Evolutionary conservation across 2,113 vertebrate genomes (phyloP).

Genomic region (Bettongia penicillata): DNA sequence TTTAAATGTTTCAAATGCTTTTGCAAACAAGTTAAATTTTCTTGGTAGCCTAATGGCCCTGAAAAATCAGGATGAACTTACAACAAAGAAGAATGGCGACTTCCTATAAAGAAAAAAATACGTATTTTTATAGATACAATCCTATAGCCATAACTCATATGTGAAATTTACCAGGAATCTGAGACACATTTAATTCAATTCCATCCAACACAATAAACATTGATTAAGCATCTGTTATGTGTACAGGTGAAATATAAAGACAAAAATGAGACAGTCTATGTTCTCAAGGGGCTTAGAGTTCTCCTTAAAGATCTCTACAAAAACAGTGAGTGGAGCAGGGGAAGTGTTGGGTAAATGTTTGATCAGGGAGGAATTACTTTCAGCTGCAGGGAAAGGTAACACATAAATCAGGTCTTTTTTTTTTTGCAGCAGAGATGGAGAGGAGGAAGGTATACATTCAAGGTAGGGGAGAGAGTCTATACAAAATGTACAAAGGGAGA

Average conservation of each 20-base stretch:
- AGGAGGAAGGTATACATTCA: too few species aligned
- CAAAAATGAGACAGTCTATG: not conserved
- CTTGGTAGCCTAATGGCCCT: not conserved
- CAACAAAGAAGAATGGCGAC: not conserved
- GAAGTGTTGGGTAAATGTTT: not conserved
- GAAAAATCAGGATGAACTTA: not conserved
- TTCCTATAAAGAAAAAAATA: not conserved
- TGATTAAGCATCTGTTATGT: not conserved
- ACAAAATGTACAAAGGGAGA: not conserved
- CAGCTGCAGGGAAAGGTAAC: not conserved
- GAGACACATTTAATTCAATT: not conserved
- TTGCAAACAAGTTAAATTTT: not conserved
- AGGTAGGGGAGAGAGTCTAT: too few species aligned
- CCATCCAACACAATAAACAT: not conserved
- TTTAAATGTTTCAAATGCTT: constrained; percentile 37
- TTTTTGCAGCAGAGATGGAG: too few species aligned
- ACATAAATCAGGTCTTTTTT: not conserved
- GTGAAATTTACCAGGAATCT: not conserved
- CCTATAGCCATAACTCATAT: not conserved
- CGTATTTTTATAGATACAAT: not conserved
- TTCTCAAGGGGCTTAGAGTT: not conserved
- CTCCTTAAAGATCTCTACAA: not conserved
- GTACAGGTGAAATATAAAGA: not conserved
- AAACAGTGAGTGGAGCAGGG: not conserved
- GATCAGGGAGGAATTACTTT: not conserved